phyloP scores from a whole-genome alignment of 1,140 invertebrate species.

The Anagrus nilaparvatae region DNA sequence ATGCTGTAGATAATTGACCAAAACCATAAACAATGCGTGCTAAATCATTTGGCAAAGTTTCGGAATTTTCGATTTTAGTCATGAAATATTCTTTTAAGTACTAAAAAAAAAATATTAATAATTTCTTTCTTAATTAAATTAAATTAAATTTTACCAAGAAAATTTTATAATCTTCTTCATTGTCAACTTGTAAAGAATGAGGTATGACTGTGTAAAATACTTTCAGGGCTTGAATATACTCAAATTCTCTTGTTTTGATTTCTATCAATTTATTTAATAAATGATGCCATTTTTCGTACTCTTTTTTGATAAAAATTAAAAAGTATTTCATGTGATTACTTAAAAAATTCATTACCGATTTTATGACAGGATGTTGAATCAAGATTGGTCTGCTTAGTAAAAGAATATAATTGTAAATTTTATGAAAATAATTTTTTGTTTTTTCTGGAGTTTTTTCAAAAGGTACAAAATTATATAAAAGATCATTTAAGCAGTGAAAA shows the following conservation, averaged over 20 bases:
- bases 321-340: constrained; percentile 21
- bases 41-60: constrained; percentile 13
- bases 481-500: constrained; percentile 20
- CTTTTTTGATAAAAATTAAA: constrained; percentile 20
- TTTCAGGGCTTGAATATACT: constrained; percentile 25
- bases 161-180: constrained; percentile 15
- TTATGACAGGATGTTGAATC: constrained; percentile 13
- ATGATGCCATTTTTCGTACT: constrained; percentile 30
- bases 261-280: constrained; percentile 15
- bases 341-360: constrained; percentile 22
- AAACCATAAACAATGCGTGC: constrained; percentile 27
- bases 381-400: constrained; percentile 7
- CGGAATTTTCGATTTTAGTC: constrained; percentile 11
- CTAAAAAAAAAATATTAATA: constrained; percentile 17
- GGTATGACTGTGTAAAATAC: constrained; percentile 30
- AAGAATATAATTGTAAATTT: constrained; percentile 17
- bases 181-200: constrained; percentile 17
- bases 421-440: background rate
- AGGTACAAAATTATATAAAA: constrained; percentile 20
- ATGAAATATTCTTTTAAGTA: constrained; percentile 20
- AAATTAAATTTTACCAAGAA: constrained; percentile 7
- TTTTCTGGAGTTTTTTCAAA: constrained; percentile 3
- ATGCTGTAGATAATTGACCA: constrained; percentile 28
- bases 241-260: constrained; percentile 16
- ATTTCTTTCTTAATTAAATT: background rate